phyloP scores from a whole-genome alignment of 30 jellyfish, hydroid and myxozoan genomes.

The Pseudorhiza aurosa region DNA sequence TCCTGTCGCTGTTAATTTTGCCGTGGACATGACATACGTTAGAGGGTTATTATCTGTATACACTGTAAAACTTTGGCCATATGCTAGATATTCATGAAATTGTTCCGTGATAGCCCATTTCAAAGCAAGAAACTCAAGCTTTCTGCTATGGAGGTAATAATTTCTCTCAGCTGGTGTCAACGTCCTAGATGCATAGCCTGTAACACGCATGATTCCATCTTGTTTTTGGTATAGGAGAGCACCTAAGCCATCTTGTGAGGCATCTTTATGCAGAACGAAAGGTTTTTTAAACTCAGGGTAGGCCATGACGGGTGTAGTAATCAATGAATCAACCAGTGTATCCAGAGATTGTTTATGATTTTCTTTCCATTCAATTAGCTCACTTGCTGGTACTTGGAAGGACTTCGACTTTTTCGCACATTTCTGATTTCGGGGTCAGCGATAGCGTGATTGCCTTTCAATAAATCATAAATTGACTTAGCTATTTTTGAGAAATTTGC shows the following conservation, averaged over 20 bases:
- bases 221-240: slow-evolving; percentile 60
- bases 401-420: neutral
- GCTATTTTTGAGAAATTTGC: slow-evolving; percentile 23
- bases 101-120: slow-evolving; percentile 69
- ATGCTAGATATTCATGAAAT: slow-evolving; percentile 35
- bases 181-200: slow-evolving; percentile 62
- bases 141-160: slow-evolving; percentile 47
- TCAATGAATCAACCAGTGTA: slow-evolving; percentile 40
- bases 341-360: slow-evolving; percentile 28
- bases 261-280: slow-evolving; percentile 72
- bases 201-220: slow-evolving; percentile 52
- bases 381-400: slow-evolving; percentile 21
- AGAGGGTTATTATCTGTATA: slow-evolving; percentile 55
- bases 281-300: slow-evolving; percentile 51
- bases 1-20: slow-evolving; percentile 68
- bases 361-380: slow-evolving; percentile 25
- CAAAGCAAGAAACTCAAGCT: slow-evolving; percentile 67
- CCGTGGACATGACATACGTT: slow-evolving; percentile 51
- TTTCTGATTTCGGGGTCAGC: neutral
- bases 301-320: slow-evolving; percentile 60
- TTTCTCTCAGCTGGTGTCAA: slow-evolving; percentile 56
- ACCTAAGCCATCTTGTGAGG: slow-evolving; percentile 66
- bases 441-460: neutral
- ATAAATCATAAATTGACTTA: slow-evolving; percentile 46
- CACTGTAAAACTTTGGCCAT: slow-evolving; percentile 46